These are phyloP conservation scores for Tenthredo scrophulariae DNA, from an alignment of 2,888 invertebrate genomes.

Conservation along the genomic window DNA sequence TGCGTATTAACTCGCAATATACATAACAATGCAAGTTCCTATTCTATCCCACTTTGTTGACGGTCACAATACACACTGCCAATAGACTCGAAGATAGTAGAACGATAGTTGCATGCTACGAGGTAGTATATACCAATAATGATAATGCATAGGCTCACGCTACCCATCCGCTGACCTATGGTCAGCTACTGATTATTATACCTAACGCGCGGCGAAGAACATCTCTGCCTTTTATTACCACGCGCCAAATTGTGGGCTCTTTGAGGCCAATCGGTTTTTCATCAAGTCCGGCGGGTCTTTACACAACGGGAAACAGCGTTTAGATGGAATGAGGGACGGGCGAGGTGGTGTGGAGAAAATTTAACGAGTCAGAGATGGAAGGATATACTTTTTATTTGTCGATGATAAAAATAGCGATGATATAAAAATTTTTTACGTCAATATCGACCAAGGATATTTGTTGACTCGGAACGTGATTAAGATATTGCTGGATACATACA, in stretches of 20 bases:
- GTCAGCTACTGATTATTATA: conserved; percentile 50
- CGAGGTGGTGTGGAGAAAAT: not conserved
- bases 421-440: not conserved
- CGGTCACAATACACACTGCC: conserved; percentile 31
- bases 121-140: conserved; percentile 43
- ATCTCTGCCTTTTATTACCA: conserved; percentile 32
- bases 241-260: conserved; percentile 40
- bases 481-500: not conserved
- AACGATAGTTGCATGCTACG: conserved; percentile 46
- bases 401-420: not conserved
- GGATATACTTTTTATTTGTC: not conserved
- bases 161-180: conserved; percentile 36
- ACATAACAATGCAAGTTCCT: conserved; percentile 40
- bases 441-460: not conserved
- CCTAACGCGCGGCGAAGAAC: conserved; percentile 16
- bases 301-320: conserved; percentile 23
- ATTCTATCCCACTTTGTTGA: conserved; percentile 33
- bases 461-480: conserved; percentile 19
- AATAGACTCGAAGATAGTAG: conserved; percentile 11
- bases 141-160: conserved; percentile 47
- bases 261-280: conserved; percentile 46
- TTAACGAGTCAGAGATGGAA: conserved; percentile 28
- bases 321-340: conserved; percentile 4
- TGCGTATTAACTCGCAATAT: conserved; percentile 25
- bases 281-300: conserved; percentile 38